Conservation (phyloP, 2,113 vertebrate species). For the Acanthochromis polyacanthus region DNA sequence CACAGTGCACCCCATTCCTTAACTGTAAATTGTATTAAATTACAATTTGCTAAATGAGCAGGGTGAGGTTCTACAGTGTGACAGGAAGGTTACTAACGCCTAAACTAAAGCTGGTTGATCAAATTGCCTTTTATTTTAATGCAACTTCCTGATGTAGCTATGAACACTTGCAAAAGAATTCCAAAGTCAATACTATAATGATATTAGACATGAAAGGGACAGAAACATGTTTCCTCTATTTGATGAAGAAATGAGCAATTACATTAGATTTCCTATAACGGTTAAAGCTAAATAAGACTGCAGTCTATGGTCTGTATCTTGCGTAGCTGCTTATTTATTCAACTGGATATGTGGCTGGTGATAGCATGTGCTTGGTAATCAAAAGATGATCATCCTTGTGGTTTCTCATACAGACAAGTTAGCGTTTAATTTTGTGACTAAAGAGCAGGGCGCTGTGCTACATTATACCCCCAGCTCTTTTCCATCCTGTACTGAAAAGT, state of each 20-base stretch:
- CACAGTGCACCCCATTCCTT: constrained; percentile 7
- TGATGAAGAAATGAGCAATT: constrained; percentile 9
- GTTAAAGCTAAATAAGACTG: constrained; percentile 3
- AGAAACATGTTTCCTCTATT: background rate
- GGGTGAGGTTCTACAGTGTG: constrained; percentile 9
- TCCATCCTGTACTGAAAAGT: too few relatives aligned
- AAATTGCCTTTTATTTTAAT: background rate
- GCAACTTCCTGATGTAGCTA: background rate
- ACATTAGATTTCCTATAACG: constrained; percentile 8
- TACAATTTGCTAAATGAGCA: constrained; percentile 14
- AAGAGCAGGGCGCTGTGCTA: too few relatives aligned
- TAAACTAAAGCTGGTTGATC: constrained; percentile 39
- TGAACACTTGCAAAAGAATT: constrained; percentile 16
- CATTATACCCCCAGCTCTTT: too few relatives aligned
- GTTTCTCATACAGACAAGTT: background rate
- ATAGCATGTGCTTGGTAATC: background rate
- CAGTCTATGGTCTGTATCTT: background rate
- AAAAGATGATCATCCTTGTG: background rate
- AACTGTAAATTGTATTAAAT: constrained; percentile 31
- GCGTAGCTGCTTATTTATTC: background rate
- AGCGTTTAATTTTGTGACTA: too few relatives aligned
- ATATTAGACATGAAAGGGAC: constrained; percentile 2
- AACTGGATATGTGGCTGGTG: background rate
- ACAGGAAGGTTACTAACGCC: background rate
- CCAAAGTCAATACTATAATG: constrained; percentile 13